Base-by-base conservation (phyloP, 2,888 invertebrate species). In the Mechanitis mazaeus region DNA sequence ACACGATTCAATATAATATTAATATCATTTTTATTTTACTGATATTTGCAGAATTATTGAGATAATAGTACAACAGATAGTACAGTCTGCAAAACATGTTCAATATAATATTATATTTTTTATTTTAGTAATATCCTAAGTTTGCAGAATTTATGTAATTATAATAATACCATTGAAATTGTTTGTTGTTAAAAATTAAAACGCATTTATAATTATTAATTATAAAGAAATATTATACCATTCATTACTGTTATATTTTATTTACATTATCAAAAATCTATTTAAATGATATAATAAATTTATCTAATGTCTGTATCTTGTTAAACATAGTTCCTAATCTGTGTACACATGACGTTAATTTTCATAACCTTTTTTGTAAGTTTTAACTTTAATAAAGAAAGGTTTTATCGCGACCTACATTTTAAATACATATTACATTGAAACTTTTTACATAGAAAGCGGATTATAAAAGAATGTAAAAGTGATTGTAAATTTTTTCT, bases 291-390 rank as follows among this genome's bases (percentile, higher is more conserved):
- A 2, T 54, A 45, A 33, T 59, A 42, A 58, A 33, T 11, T 58
- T 5, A 42, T 54, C 20, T 58, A 55, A 35, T 55, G 9, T 11
- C 61, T 28, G 55, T 58, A 62, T 47, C 45, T 55, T 60, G 50
- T 58, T 61, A 50, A 55, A 50, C 61, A 45, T 55, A 62, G 55
- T 62, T 50, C 61, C 33, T 58, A 62, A 58, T 62, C 58, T 58
- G 61, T 60, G 45, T 58, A 62, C 50, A 55, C 58, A 58, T 58
- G 47, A 55, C 50, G 47, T 55, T 55, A 58, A 62, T 62, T 62
- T 62, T 62, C 61, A 62, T 62, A 58, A 62, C 35, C 42, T 53
- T 54, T 47, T 47, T 59, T 59, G 58, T 62, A 58, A 58, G 38
- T 20, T 56, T 59, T 56, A 63, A 63, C 59, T 50, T 54, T 55